Percentiles rank a stretch among this genome's conserved stretches.
Conservation (phyloP, 2,888 invertebrate genomes). For the Tubulanus polymorphus region DNA sequence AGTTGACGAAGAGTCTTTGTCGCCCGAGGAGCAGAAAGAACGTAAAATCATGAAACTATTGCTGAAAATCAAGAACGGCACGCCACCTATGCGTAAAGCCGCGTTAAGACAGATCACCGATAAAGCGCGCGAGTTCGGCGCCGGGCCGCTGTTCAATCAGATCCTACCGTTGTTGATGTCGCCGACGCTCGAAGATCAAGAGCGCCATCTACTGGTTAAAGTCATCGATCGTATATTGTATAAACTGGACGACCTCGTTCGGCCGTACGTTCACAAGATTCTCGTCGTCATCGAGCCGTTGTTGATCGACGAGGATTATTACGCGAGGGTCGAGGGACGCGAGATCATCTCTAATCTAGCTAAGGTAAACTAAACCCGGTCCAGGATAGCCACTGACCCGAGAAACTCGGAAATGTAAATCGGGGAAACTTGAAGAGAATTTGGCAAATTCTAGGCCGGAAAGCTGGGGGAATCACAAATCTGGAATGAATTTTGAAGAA, state of each 20-base stretch:
- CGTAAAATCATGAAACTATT: conserved; percentile 98
- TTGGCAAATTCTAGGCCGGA: too few relatives aligned
- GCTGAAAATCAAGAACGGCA: conserved; percentile 98
- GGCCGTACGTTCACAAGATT: conserved; percentile 99
- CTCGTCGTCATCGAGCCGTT: conserved; percentile 98
- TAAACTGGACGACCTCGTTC: conserved; percentile 95
- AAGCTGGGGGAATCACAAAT: too few relatives aligned
- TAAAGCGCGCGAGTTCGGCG: conserved; percentile 96
- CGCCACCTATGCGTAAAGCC: conserved; percentile 97
- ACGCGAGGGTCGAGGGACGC: conserved; percentile 97
- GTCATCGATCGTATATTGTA: conserved; percentile 98
- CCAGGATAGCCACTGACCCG: too few relatives aligned
- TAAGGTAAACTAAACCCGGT: too few relatives aligned
- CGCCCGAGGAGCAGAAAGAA: conserved; percentile 96
- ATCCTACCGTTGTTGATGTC: conserved; percentile 99
- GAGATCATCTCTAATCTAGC: conserved; percentile 99
- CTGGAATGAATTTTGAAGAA: too few relatives aligned
- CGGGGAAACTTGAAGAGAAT: too few relatives aligned
- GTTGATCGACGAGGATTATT: conserved; percentile 99
- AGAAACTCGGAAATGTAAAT: too few relatives aligned
- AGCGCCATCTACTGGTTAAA: conserved; percentile 96
- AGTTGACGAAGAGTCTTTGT: conserved; percentile 92
- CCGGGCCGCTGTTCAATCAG: conserved; percentile 97
- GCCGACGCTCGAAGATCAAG: conserved; percentile 98
- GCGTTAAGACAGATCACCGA: conserved; percentile 97